These are phyloP conservation scores for Neoitamus cyanurus DNA, from an alignment of 2,888 invertebrate species.

Conservation along the genomic window DNA sequence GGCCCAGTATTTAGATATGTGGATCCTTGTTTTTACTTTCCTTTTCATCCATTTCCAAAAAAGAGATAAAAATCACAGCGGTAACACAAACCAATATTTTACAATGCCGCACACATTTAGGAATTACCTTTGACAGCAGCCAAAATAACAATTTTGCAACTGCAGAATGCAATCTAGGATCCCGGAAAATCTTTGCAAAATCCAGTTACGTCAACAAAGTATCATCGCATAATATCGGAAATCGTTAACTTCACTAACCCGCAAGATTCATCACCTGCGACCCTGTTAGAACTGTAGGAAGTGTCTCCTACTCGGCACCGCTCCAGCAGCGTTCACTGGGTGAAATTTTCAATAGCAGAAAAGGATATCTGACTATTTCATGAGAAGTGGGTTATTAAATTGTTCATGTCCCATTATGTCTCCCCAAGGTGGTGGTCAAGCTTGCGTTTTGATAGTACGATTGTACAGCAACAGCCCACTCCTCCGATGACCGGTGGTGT, in stretches of 20 bases:
- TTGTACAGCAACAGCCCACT: neutral
- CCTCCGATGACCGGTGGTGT: neutral
- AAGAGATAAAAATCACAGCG: too few species aligned
- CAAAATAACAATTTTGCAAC: too few species aligned
- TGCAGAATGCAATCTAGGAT: neutral
- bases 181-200: neutral
- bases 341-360: constrained; percentile 2
- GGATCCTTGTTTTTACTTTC: too few species aligned
- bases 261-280: neutral
- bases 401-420: constrained; percentile 12
- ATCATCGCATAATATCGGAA: constrained; percentile 23
- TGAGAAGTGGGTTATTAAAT: constrained; percentile 41
- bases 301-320: neutral
- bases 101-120: too few species aligned
- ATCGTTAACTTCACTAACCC: constrained; percentile 16
- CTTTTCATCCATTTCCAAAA: too few species aligned
- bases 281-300: constrained; percentile 22
- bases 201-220: constrained; percentile 31
- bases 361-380: constrained; percentile 24
- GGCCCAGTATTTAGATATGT: too few species aligned
- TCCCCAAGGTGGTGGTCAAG: neutral
- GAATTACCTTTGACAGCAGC: too few species aligned
- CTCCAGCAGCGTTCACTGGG: neutral
- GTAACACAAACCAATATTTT: too few species aligned
- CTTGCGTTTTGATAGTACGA: neutral